Conservation (phyloP, 2,113 vertebrate species). For the Panthera leo region DNA sequence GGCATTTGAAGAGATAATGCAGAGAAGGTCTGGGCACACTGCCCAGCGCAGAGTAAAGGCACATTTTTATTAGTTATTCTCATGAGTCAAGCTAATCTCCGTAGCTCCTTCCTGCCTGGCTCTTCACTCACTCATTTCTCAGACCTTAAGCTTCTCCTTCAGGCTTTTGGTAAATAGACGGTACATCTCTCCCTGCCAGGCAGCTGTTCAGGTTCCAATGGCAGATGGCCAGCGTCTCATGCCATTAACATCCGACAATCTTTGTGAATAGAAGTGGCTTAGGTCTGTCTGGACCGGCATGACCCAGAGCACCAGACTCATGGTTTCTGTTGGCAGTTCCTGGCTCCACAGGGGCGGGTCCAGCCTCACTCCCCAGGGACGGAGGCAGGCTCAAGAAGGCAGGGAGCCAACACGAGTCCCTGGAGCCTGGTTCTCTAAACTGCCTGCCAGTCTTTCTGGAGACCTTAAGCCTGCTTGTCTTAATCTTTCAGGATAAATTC, state of each 20-base stretch:
- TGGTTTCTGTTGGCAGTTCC: neutral
- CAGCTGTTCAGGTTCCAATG: conserved; percentile 39
- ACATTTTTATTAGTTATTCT: fast-evolving
- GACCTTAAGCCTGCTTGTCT: neutral
- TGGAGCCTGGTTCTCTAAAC: neutral
- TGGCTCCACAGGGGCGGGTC: neutral
- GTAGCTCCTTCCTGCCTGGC: neutral
- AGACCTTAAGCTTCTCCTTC: neutral
- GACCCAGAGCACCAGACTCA: neutral
- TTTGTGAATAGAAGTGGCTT: neutral
- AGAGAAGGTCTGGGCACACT: neutral
- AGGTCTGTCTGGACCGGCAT: neutral
- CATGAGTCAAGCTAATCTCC: neutral
- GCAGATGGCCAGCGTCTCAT: conserved; percentile 56
- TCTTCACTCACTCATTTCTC: neutral
- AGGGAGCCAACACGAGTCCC: neutral
- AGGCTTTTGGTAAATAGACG: neutral
- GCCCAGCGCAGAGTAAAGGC: neutral
- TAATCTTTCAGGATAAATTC: neutral
- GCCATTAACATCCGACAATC: conserved; percentile 34
- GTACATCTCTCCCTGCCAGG: neutral
- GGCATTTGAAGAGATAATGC: neutral
- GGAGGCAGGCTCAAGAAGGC: neutral
- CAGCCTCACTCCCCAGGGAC: neutral
- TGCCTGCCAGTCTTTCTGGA: neutral